Percentiles rank a stretch among this genome's conserved stretches.
phyloP scores from a whole-genome alignment of 2,113 vertebrate genomes.

The Pandion haliaetus region DNA sequence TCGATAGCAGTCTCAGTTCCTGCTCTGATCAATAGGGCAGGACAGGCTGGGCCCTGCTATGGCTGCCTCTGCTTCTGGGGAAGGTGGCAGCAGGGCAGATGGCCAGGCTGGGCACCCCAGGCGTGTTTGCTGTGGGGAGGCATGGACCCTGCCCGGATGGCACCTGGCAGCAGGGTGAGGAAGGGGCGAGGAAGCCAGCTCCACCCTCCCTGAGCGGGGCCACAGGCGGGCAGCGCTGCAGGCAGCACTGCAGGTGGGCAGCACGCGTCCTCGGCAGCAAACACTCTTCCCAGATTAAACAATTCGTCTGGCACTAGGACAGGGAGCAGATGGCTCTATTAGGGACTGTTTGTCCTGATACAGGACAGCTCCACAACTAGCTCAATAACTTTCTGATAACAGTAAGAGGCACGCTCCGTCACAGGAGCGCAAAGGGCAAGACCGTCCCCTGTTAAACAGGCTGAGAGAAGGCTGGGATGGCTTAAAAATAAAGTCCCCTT shows the following conservation, averaged over 20 bases:
- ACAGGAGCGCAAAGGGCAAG: not conserved
- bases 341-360: constrained; percentile 1
- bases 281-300: not conserved
- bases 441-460: not conserved
- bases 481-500: not conserved
- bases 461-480: not conserved
- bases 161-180: rapidly evolving
- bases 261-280: rapidly evolving
- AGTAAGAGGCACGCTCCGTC: rapidly evolving
- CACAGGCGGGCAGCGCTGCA: not conserved
- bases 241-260: not conserved
- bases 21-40: not conserved
- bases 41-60: not conserved
- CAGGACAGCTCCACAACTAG: not conserved
- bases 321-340: not conserved
- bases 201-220: not conserved
- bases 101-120: rapidly evolving
- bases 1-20: rapidly evolving
- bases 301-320: not conserved
- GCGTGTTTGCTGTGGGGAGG: rapidly evolving
- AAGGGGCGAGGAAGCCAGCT: not conserved
- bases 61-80: rapidly evolving
- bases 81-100: not conserved
- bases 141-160: not conserved
- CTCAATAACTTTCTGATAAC: not conserved